Conservation (phyloP, 1,140 invertebrate species). For the Stegodyphus dumicola region DNA sequence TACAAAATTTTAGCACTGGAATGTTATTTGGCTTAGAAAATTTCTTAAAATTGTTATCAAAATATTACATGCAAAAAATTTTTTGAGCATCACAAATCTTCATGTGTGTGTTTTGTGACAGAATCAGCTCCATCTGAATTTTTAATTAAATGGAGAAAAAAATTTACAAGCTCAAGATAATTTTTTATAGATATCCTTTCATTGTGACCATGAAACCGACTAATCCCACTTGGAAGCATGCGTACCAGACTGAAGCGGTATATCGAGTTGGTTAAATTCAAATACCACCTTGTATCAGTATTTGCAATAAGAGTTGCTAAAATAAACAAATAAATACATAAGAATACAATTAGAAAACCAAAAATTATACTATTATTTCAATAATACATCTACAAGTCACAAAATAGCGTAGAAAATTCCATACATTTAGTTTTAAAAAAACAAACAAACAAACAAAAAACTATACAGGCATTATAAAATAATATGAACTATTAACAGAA, state of each 20-base stretch:
- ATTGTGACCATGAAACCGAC: slow-evolving; percentile 72
- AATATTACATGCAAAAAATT: not conserved
- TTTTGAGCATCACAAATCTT: slow-evolving; percentile 48
- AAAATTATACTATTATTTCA: too few relatives aligned
- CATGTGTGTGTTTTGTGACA: slow-evolving; percentile 32
- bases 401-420: too few relatives aligned
- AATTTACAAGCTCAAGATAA: slow-evolving; percentile 71
- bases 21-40: too few relatives aligned
- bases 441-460: too few relatives aligned
- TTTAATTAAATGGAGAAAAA: slow-evolving; percentile 72
- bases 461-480: too few relatives aligned
- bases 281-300: slow-evolving; percentile 73
- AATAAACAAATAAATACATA: slow-evolving; percentile 52
- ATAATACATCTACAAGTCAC: too few relatives aligned
- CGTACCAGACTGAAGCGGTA: slow-evolving; percentile 72
- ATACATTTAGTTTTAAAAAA: too few relatives aligned
- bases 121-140: slow-evolving; percentile 68
- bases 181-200: slow-evolving; percentile 72
- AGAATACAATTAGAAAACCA: too few relatives aligned
- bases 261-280: slow-evolving; percentile 70
- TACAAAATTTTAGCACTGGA: too few relatives aligned
- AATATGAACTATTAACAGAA: too few relatives aligned
- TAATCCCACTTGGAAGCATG: slow-evolving; percentile 68
- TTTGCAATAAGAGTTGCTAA: slow-evolving; percentile 71
- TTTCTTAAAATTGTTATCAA: too few relatives aligned